Percentiles rank a stretch among this genome's conserved stretches.
Evolutionary conservation across 2,797 vertebrate genomes (phyloP).

Genomic region (Kryptolebias ocellatus): DNA sequence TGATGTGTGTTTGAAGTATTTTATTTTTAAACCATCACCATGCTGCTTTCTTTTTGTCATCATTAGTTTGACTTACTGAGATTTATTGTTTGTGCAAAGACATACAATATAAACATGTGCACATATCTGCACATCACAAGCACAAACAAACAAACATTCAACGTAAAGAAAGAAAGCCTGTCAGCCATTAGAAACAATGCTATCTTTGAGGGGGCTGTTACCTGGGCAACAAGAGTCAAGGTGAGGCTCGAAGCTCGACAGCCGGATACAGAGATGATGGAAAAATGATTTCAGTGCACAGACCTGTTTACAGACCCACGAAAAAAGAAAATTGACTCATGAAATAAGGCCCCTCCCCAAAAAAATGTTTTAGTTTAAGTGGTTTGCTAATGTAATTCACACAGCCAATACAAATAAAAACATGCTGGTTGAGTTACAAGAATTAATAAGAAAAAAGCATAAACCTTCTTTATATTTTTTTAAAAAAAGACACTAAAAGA

Average conservation of each 20-base stretch:
- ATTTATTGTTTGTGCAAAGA: slow-evolving; percentile 39
- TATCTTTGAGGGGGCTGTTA: slow-evolving; percentile 82
- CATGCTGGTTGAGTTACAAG: background rate
- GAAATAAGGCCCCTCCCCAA: slow-evolving; percentile 10
- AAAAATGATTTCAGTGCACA: slow-evolving; percentile 41
- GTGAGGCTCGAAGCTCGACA: slow-evolving; percentile 76
- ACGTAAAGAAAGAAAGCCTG: slow-evolving; percentile 64
- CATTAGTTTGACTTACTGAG: slow-evolving; percentile 58
- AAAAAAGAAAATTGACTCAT: slow-evolving; percentile 16
- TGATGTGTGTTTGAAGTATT: slow-evolving; percentile 56
- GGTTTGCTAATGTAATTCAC: slow-evolving; percentile 1
- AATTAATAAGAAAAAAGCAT: background rate
- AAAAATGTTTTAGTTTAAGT: background rate
- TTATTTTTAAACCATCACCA: slow-evolving; percentile 66
- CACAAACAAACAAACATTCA: slow-evolving; percentile 43
- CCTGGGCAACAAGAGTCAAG: slow-evolving; percentile 82
- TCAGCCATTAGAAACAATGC: slow-evolving; percentile 79
- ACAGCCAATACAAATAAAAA: slow-evolving; percentile 6
- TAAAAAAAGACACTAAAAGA: background rate
- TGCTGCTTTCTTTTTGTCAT: slow-evolving; percentile 56
- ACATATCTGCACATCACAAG: slow-evolving; percentile 43
- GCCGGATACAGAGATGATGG: slow-evolving; percentile 60
- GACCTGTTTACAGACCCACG: slow-evolving; percentile 34
- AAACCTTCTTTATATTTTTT: background rate
- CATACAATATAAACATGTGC: slow-evolving; percentile 51